phyloP scores from a whole-genome alignment of 2,113 vertebrate genomes.

The Eublepharis macularius region DNA sequence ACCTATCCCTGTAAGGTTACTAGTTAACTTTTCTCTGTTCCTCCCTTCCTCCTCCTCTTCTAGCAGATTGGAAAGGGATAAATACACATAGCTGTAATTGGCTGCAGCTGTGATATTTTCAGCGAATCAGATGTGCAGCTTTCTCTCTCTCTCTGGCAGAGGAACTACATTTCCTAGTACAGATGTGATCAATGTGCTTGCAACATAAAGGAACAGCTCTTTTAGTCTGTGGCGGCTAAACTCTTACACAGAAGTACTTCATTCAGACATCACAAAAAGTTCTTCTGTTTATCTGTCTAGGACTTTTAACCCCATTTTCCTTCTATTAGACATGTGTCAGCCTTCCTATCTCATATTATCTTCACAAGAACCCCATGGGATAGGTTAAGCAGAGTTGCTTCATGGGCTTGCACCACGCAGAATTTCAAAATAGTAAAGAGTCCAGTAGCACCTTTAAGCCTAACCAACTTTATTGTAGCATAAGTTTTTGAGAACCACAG shows the following conservation, averaged over 20 bases:
- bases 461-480: too few species aligned
- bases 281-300: not conserved
- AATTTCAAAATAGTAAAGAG: too few species aligned
- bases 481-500: too few species aligned
- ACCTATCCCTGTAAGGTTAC: slow-evolving; percentile 30
- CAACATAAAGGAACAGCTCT: too few species aligned
- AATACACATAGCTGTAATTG: slow-evolving; percentile 49
- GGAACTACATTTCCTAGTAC: not conserved
- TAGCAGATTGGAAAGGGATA: slow-evolving; percentile 41
- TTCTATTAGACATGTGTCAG: too few species aligned
- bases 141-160: not conserved
- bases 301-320: too few species aligned
- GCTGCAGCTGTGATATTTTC: slow-evolving; percentile 40
- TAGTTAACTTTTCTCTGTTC: not conserved
- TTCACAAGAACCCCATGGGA: too few species aligned
- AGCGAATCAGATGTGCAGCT: not conserved
- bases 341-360: too few species aligned
- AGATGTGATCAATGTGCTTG: not conserved
- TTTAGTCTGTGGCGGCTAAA: not conserved
- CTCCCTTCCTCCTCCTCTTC: slow-evolving; percentile 46
- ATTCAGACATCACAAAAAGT: not conserved
- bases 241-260: not conserved
- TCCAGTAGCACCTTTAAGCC: too few species aligned
- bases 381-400: too few species aligned
- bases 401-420: too few species aligned